Percentiles rank a stretch among this genome's conserved stretches.
Evolutionary conservation across 2,113 vertebrate genomes (phyloP).

Genomic region (Oreochromis aureus): DNA sequence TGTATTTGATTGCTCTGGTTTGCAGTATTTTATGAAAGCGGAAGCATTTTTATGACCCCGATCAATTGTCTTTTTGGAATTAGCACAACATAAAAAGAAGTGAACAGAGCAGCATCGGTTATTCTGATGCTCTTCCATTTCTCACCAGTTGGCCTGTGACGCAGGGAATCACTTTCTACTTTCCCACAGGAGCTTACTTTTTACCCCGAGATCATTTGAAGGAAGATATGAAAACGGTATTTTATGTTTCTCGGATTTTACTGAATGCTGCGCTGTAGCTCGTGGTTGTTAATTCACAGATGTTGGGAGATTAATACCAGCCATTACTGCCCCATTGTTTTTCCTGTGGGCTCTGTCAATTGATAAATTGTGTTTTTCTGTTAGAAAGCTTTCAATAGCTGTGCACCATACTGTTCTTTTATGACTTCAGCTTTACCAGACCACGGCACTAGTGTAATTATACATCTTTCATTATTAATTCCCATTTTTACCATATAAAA

Average conservation of each 20-base stretch:
- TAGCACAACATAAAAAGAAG: background rate
- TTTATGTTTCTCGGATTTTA: constrained; percentile 13
- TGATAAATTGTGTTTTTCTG: background rate
- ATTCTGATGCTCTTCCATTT: constrained; percentile 7
- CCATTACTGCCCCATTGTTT: background rate
- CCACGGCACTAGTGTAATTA: constrained; percentile 23
- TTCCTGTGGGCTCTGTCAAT: background rate
- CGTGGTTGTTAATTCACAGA: background rate
- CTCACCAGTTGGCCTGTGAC: background rate
- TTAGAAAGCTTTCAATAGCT: background rate
- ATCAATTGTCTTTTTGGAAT: background rate
- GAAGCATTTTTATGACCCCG: background rate
- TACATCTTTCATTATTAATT: constrained; percentile 32
- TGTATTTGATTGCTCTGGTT: background rate
- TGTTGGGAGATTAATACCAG: constrained; percentile 8
- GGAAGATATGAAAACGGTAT: constrained; percentile 31
- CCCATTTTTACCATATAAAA: constrained; percentile 28
- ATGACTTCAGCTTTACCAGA: background rate
- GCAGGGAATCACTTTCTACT: too few species aligned
- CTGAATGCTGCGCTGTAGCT: background rate
- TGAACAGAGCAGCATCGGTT: background rate
- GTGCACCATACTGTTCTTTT: background rate
- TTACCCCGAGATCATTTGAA: background rate
- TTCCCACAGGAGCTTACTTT: background rate
- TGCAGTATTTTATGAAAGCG: background rate